Base-by-base conservation (phyloP, 2,113 vertebrate genomes). In the Nothocercus julius region DNA sequence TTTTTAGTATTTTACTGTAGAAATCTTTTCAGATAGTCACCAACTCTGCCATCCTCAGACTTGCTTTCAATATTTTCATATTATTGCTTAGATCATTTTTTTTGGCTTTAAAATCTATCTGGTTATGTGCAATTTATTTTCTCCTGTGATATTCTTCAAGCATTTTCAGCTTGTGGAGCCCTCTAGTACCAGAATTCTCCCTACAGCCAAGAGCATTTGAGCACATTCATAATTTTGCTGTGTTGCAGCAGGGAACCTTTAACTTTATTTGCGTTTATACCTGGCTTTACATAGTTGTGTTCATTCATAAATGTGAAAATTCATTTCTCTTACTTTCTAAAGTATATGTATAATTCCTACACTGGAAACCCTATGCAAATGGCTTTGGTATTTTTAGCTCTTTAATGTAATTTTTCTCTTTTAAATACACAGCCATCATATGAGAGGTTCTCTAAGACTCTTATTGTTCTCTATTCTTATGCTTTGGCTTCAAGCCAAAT, bases 191-290 rank as follows among this genome's bases (percentile, higher is more conserved):
- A 93, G 30, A 92, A 74, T 82, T 96, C 76, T 96, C 56, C 42
- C 93, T 82, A n/a, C 28, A 91, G 45, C 72, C 77, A 85, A 92
- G 74, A 93, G 10, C 74, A 73, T 78, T 7, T 72, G 79, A 82
- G 81, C 30, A 79, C 0, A 0, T 83, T 85, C 25, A 64, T 90
- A 76, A 53, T 82, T 95, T 89, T 67, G 76, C 64, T 2, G 0
- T 38, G 51, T 59, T 85, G 67, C 93, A 95, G 85, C 78, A 88
- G 93, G 82, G 76, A 94, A 84, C 28, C 79, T 91, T 89, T 81
- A 92, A 40, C 59, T 85, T 80, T 85, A 85, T 95, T 95, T 95
- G 85, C 68, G 88, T 90, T 95, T 74, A 74, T 74, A 81, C 34
- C 32, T 77, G 51, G 28, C 21, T 96, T 92, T 87, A 25, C 63